Evolutionary conservation across 2,113 vertebrate genomes (phyloP), one percentile per base, ranked within the genome.

Genomic region (Thamnaconus septentrionalis): DNA sequence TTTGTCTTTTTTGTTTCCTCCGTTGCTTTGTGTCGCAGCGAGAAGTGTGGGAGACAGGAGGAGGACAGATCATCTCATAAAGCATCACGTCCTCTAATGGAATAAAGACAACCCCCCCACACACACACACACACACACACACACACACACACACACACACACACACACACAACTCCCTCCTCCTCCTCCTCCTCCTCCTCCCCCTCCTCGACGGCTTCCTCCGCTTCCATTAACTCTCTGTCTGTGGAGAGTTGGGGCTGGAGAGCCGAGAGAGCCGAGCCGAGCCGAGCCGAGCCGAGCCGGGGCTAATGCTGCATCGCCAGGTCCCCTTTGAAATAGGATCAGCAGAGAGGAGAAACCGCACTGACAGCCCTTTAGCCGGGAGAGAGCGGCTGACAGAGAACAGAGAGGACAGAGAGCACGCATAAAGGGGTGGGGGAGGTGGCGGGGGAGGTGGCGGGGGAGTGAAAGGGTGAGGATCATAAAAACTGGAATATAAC

Each of bases 321-420:
- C 79, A 77, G 79, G 84, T 90, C 79, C 78, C 18, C 87, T 90
- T 90, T 89, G 89, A 90, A 89, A 90, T 90, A 78, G 87, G 89
- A 90, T 88, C 87, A 89, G 86, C 78, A 72, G 79, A 85, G 79
- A 86, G 74, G 77, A 89, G 81, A 83, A 88, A 80, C 80, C 85
- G 79, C 84, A 87, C 82, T 88, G 89, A 88, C 85, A 88, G 87
- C 75, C 89, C 77, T 74, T 81, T 76, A 73, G 85, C 85, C 83
- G 82, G 81, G 83, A 87, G 83, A 84, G 76, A 74, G 71, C 59
- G 76, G 79, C 78, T 88, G 81, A 79, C 63, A 53, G 65, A 79
- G 56, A 47, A 72, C 60, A 69, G 59, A 31, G 18, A 31, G 18
- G 18, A 31, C 18, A 31, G 18, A 31, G 18, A 31, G 18, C 18